phyloP scores from a whole-genome alignment of 2,113 vertebrate species.

The Crotalus tigris region DNA sequence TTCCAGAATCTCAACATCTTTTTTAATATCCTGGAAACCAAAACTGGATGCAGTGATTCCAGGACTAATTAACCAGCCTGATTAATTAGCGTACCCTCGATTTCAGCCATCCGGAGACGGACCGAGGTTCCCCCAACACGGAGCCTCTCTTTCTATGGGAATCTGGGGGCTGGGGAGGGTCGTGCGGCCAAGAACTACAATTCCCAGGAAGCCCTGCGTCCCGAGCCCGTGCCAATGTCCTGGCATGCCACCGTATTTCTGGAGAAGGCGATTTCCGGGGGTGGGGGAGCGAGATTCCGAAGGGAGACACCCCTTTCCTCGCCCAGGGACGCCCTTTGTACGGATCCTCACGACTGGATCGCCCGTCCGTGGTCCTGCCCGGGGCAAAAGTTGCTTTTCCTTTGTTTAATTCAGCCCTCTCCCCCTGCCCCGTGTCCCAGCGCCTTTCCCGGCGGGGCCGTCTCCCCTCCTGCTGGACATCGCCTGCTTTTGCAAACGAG shows the following conservation, averaged over 20 bases:
- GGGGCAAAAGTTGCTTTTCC: neutral
- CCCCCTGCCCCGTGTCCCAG: neutral
- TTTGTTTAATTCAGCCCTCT: neutral
- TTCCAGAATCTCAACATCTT: neutral
- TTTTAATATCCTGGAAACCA: neutral
- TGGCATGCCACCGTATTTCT: neutral
- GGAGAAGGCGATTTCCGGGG: neutral
- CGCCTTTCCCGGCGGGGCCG: neutral
- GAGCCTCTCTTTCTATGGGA: neutral
- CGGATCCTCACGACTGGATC: neutral
- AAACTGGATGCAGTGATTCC: neutral
- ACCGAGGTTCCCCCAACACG: neutral
- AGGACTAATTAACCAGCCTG: neutral
- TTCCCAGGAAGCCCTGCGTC: conserved; percentile 44
- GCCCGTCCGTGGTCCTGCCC: neutral
- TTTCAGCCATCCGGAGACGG: neutral
- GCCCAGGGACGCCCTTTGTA: neutral
- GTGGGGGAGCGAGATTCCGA: neutral
- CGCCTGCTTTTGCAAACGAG: neutral
- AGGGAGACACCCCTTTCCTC: neutral
- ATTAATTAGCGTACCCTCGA: neutral
- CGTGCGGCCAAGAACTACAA: conserved; percentile 23
- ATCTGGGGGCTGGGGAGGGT: neutral
- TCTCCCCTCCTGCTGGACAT: neutral
- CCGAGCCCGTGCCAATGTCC: neutral